Percentiles rank a stretch among this genome's conserved stretches.
Evolutionary conservation across 2,113 vertebrate species (phyloP).

Genomic region (Myotis davidii): DNA sequence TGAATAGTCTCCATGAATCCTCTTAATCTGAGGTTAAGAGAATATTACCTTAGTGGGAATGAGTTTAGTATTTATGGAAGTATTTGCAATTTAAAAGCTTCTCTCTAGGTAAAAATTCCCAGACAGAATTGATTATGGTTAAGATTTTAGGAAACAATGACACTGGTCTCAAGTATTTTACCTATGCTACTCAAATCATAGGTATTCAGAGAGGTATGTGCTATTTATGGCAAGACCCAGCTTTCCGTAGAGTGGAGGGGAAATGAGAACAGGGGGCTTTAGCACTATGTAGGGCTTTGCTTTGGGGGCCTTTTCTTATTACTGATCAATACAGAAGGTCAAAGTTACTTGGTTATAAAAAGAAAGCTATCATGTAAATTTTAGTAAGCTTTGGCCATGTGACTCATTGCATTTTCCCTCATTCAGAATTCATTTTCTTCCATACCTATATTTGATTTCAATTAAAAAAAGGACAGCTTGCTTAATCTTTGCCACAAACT

Average conservation of each 20-base stretch:
- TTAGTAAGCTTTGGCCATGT: conserved; percentile 65
- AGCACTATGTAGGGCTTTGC: not conserved
- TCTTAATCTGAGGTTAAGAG: not conserved
- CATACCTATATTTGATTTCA: conserved; percentile 85
- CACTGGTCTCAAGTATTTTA: not conserved
- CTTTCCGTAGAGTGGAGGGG: not conserved
- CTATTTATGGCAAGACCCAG: not conserved
- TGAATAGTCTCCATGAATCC: not conserved
- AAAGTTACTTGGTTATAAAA: conserved; percentile 77
- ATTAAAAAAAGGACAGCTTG: conserved; percentile 86
- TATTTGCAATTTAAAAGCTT: not conserved
- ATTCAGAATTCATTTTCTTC: conserved; percentile 83
- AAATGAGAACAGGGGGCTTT: conserved; percentile 10
- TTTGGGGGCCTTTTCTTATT: conserved; percentile 36
- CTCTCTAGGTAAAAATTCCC: not conserved
- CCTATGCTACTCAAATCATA: not conserved
- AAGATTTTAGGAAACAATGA: conserved; percentile 20
- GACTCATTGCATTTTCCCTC: conserved; percentile 64
- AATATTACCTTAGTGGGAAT: not conserved
- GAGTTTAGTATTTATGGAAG: not conserved
- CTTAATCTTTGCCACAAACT: conserved; percentile 87
- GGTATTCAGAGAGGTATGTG: not conserved
- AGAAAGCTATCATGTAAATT: conserved; percentile 60
- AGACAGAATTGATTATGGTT: not conserved
- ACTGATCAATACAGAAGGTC: conserved; percentile 60